These are phyloP conservation scores for Gulo gulo DNA, from an alignment of 2,113 vertebrate species.

Conservation along the genomic window DNA sequence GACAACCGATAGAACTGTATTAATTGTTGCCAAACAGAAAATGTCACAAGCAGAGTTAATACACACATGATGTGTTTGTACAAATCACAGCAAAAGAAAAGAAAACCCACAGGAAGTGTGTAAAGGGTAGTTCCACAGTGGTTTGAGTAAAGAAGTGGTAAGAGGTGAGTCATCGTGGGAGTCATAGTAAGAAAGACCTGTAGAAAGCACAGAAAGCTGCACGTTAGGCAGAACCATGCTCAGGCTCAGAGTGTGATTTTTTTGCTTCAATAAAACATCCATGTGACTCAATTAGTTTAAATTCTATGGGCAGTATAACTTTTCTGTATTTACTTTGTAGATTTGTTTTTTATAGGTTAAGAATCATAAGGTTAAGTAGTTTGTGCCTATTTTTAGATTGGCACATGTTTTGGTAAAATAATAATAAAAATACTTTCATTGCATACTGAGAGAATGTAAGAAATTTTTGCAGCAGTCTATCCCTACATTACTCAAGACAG, in stretches of 20 bases:
- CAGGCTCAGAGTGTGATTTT: not conserved
- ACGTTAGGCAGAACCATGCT: not conserved
- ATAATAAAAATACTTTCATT: slow-evolving; percentile 29
- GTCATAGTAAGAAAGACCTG: not conserved
- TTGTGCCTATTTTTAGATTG: not conserved
- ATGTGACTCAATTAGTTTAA: not conserved
- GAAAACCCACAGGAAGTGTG: not conserved
- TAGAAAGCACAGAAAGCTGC: not conserved
- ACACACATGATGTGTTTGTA: not conserved
- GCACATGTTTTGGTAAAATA: not conserved
- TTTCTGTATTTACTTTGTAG: not conserved
- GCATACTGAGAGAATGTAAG: not conserved
- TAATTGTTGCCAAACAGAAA: not conserved
- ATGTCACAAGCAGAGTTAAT: not conserved
- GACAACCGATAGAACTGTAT: not conserved
- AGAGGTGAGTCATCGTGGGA: not conserved
- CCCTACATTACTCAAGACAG: not conserved
- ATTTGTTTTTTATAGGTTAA: not conserved
- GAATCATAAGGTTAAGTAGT: not conserved
- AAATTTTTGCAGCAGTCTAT: not conserved
- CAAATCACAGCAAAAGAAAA: not conserved
- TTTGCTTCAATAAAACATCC: not conserved
- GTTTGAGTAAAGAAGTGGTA: not conserved
- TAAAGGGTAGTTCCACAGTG: not conserved
- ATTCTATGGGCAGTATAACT: not conserved